phyloP scores from a whole-genome alignment of 1,140 invertebrate genomes.

The Odontomachus brunneus region DNA sequence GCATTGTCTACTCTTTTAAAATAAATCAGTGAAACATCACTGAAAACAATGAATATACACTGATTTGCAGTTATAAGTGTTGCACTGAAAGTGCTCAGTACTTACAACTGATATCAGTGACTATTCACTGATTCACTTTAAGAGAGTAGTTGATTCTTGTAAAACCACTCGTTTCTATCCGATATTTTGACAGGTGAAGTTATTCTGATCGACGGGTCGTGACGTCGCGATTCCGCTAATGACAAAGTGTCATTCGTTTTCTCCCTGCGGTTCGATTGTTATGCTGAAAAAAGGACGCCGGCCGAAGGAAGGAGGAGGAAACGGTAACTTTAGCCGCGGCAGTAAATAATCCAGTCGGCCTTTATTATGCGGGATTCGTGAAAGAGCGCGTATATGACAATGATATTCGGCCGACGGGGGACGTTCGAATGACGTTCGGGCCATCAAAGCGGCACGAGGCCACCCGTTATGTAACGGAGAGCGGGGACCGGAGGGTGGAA shows the following conservation, averaged over 20 bases:
- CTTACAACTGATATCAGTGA: no score
- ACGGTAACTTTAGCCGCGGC: conserved; percentile 37
- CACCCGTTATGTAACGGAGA: conserved; percentile 75
- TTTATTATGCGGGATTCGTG: conserved; percentile 73
- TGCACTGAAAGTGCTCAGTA: no score
- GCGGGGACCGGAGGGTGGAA: conserved; percentile 78
- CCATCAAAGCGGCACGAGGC: conserved; percentile 83
- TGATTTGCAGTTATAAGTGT: no score
- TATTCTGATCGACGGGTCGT: not conserved
- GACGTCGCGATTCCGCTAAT: conserved; percentile 15
- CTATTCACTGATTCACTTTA: no score
- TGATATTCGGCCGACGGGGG: conserved; percentile 76
- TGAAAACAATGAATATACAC: no score
- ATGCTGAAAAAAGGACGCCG: not conserved
- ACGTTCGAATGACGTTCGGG: conserved; percentile 77
- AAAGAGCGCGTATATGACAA: conserved; percentile 74
- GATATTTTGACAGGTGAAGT: conserved; percentile 1
- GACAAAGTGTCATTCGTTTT: conserved; percentile 14
- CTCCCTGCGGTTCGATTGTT: not conserved
- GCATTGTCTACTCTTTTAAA: no score
- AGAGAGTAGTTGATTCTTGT: no score
- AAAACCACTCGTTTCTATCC: no score
- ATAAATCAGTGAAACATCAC: no score
- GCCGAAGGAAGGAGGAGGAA: conserved; percentile 1
- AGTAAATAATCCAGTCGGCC: conserved; percentile 75